These are phyloP conservation scores for Standfussiana lucernea DNA, from an alignment of 2,888 invertebrate species.

Conservation along the genomic window DNA sequence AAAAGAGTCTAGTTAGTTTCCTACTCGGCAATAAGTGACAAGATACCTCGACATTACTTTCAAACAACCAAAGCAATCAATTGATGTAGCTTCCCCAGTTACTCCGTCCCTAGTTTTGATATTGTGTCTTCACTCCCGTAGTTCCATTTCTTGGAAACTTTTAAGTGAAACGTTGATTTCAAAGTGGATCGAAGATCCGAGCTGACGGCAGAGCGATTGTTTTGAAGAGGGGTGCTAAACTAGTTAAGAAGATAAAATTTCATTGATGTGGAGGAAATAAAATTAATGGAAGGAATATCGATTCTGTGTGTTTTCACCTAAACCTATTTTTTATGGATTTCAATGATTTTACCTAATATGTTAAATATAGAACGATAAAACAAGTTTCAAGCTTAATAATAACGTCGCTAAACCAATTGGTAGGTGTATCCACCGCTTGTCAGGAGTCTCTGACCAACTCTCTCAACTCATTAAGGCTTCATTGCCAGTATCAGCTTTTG, in stretches of 20 bases:
- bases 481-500: neutral
- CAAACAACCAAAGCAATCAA: slow-evolving; percentile 3
- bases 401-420: no score
- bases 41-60: neutral
- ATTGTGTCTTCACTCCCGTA: slow-evolving; percentile 28
- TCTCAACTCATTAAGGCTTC: neutral
- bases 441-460: neutral
- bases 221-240: slow-evolving; percentile 54
- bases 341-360: neutral
- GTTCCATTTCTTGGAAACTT: slow-evolving; percentile 70
- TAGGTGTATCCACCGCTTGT: no score
- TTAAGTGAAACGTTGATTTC: slow-evolving; percentile 78
- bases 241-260: slow-evolving; percentile 62
- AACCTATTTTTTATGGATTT: neutral
- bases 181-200: slow-evolving; percentile 75
- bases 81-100: neutral
- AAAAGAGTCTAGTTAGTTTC: neutral
- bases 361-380: neutral
- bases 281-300: slow-evolving; percentile 46
- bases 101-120: slow-evolving; percentile 25
- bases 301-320: neutral
- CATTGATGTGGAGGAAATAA: slow-evolving; percentile 48
- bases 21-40: neutral
- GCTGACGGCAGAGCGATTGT: slow-evolving; percentile 65
- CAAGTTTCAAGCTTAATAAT: neutral